A percentile compares a stretch with the other conserved stretches of the same genome.
Conservation (phyloP, 2,113 vertebrate genomes). For the Lampris megalopsis region DNA sequence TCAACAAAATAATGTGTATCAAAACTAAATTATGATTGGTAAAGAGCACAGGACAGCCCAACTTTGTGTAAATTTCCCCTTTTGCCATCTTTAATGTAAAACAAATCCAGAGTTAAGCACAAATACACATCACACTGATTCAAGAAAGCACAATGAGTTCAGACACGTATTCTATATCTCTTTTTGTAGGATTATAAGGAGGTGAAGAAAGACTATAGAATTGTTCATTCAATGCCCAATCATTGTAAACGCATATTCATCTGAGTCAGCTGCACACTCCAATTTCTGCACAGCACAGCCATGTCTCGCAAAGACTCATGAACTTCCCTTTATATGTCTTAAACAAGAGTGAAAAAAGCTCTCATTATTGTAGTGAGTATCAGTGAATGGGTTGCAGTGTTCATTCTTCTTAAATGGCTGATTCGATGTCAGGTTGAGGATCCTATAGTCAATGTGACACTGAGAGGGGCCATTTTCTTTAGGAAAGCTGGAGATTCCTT, state of each 20-base stretch:
- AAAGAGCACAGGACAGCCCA: too few relatives aligned
- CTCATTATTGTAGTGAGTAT: conserved; percentile 84
- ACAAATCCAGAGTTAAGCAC: neutral
- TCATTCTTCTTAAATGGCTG: conserved; percentile 87
- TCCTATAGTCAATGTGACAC: conserved; percentile 86
- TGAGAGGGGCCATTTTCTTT: conserved; percentile 87
- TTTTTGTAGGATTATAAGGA: conserved; percentile 54
- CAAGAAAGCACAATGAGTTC: conserved; percentile 49
- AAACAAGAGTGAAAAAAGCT: conserved; percentile 86
- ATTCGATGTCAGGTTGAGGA: conserved; percentile 89
- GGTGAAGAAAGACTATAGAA: conserved; percentile 66
- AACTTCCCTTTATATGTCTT: conserved; percentile 85
- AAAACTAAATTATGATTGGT: neutral
- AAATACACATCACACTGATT: conserved; percentile 45
- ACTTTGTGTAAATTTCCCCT: too few relatives aligned
- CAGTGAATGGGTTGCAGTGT: conserved; percentile 84
- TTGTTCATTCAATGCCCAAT: conserved; percentile 80
- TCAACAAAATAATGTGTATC: neutral
- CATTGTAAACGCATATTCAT: conserved; percentile 84
- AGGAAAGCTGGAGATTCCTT: conserved; percentile 87
- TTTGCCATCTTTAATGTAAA: too few relatives aligned
- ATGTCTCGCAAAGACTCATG: conserved; percentile 81
- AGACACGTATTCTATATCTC: conserved; percentile 63
- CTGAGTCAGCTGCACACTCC: conserved; percentile 84
- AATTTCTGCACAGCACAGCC: conserved; percentile 80